A percentile compares a stretch with the other conserved stretches of the same genome.
phyloP scores from a whole-genome alignment of 2,113 vertebrate species.

The Harpagus bidentatus region DNA sequence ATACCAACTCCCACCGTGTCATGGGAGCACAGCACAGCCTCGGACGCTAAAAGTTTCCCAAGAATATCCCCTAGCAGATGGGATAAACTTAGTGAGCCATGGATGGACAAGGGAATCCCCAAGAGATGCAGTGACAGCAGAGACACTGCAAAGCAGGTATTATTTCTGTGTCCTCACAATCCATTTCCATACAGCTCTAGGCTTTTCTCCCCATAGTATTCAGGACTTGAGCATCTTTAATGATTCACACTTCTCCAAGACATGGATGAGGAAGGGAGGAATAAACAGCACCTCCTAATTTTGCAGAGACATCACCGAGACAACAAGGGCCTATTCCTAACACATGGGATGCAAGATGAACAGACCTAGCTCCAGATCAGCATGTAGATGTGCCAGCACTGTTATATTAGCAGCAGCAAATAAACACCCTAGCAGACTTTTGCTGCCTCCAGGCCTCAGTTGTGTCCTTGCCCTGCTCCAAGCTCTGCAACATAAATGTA shows the following conservation, averaged over 20 bases:
- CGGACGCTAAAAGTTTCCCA: background rate
- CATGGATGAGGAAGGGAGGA: background rate
- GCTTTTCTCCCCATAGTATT: background rate
- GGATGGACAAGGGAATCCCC: background rate
- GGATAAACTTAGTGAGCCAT: background rate
- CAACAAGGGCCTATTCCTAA: background rate
- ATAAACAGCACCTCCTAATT: background rate
- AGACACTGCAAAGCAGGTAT: background rate
- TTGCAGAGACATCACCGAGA: background rate
- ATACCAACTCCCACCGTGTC: background rate
- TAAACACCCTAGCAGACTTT: background rate
- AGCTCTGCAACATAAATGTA: background rate
- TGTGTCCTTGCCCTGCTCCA: background rate
- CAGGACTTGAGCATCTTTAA: background rate
- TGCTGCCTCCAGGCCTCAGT: background rate
- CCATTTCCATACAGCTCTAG: background rate
- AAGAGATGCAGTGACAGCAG: background rate
- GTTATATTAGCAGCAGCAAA: background rate
- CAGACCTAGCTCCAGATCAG: background rate
- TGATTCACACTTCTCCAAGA: background rate
- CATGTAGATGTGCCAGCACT: background rate
- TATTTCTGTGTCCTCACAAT: background rate
- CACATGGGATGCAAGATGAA: background rate
- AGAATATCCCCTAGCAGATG: background rate
- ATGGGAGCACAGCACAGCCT: background rate